phyloP scores from a whole-genome alignment of 2,113 vertebrate species.

The Equus przewalskii region DNA sequence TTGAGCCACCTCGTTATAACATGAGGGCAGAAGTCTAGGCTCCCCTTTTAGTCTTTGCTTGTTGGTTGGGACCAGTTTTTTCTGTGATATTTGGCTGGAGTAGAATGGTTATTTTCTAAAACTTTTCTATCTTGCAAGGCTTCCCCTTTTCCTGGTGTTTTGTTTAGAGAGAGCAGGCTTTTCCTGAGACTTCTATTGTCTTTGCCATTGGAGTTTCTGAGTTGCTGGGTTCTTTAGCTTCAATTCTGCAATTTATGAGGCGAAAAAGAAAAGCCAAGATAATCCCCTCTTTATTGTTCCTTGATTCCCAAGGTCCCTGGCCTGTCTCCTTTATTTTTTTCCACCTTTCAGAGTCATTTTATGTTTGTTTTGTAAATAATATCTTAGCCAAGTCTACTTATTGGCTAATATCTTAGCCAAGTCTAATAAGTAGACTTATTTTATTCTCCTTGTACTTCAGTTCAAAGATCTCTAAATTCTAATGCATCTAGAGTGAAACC shows the following conservation, averaged over 20 bases:
- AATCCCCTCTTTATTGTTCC: background rate
- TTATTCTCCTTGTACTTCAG: background rate
- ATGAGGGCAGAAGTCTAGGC: background rate
- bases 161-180: background rate
- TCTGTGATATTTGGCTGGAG: background rate
- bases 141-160: background rate
- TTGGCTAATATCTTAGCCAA: background rate
- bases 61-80: background rate
- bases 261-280: background rate
- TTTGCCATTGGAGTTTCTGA: background rate
- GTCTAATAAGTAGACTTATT: background rate
- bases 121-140: background rate
- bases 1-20: background rate
- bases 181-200: background rate
- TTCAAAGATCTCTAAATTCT: conserved; percentile 19
- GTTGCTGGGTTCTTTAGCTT: background rate
- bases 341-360: background rate
- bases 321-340: background rate
- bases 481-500: background rate
- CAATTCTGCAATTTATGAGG: background rate
- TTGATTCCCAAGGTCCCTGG: background rate
- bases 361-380: background rate
- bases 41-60: background rate
- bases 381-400: background rate
- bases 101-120: background rate